Conservation (phyloP, 2,113 vertebrate genomes). For the Gallinago jamesoni region DNA sequence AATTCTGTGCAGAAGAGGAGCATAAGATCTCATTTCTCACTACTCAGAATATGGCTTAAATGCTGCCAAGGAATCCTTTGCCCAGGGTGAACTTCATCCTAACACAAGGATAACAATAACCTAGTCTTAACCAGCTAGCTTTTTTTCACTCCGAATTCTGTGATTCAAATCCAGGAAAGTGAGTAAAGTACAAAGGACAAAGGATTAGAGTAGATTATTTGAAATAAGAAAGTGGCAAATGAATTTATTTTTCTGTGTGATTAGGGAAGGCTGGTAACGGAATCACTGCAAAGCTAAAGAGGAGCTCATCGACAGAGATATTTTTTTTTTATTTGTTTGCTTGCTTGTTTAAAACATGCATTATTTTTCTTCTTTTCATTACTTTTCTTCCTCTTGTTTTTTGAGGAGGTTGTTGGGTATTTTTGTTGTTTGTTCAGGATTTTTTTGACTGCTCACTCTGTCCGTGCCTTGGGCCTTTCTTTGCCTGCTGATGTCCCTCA, state of each 20-base stretch:
- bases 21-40: neutral
- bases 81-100: neutral
- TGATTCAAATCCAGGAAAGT: neutral
- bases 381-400: neutral
- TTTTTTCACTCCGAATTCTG: neutral
- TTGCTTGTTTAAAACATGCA: neutral
- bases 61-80: neutral
- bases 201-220: neutral
- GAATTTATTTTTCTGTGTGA: neutral
- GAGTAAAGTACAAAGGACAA: neutral
- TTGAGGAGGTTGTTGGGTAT: neutral
- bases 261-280: neutral
- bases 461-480: neutral
- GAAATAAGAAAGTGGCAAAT: neutral
- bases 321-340: neutral
- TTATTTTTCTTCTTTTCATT: neutral
- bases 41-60: neutral
- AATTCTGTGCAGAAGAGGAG: neutral
- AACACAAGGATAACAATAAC: neutral
- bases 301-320: neutral
- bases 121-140: neutral
- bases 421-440: rapidly evolving
- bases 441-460: neutral
- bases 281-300: neutral
- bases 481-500: neutral